Percentiles rank a stretch among this genome's conserved stretches.
Evolutionary conservation across 1,140 invertebrate species (phyloP).

Genomic region (Hylyphantes graminicola): DNA sequence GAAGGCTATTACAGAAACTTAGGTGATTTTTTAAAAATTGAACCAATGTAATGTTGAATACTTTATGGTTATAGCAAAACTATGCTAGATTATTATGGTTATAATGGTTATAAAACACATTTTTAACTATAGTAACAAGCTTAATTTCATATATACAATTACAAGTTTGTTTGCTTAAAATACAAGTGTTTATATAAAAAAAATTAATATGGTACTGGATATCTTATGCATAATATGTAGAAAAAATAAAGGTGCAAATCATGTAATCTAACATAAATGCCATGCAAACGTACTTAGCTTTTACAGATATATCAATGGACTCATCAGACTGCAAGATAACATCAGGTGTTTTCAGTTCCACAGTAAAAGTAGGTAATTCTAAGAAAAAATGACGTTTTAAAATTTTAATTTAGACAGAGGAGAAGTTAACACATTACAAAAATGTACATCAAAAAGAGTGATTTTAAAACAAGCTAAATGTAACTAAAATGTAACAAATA

Average conservation of each 20-base stretch:
- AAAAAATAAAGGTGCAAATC: neutral
- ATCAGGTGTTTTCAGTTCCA: conserved; percentile 61
- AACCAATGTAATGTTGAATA: neutral
- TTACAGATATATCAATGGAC: conserved; percentile 31
- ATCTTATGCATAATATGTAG: neutral
- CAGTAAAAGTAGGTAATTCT: conserved; percentile 62
- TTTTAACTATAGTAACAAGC: neutral
- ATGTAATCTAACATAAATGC: neutral
- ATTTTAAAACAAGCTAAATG: too few species aligned
- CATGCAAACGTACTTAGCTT: conserved; percentile 41
- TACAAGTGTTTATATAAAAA: neutral
- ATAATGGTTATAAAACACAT: neutral
- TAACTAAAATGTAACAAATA: neutral
- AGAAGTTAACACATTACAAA: neutral
- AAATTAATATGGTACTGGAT: neutral
- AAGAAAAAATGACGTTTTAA: neutral
- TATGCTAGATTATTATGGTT: too few species aligned
- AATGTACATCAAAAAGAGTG: neutral
- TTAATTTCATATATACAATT: neutral
- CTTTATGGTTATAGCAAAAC: too few species aligned
- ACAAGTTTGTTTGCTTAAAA: neutral
- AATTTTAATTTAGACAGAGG: neutral
- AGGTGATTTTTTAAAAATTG: neutral
- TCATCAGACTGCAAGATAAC: conserved; percentile 53
- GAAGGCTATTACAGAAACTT: too few species aligned